phyloP scores from a whole-genome alignment of 2,797 vertebrate genomes.

The Micropoecilia bifurca region DNA sequence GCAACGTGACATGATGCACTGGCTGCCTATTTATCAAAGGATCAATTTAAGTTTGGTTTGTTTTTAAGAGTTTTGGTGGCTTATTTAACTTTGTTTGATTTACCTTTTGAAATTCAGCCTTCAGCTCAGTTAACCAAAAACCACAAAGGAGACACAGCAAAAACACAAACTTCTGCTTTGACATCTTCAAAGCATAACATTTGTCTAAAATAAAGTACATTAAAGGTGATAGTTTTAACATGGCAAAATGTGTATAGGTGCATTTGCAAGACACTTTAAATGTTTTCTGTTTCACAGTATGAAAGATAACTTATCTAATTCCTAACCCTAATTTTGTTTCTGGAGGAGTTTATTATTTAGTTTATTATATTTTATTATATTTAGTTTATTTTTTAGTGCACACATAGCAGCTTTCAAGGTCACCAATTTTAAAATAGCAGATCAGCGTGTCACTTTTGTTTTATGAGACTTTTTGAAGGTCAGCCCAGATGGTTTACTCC shows the following conservation, averaged over 20 bases:
- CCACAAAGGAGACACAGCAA: neutral
- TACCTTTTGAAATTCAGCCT: neutral
- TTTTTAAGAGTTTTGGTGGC: neutral
- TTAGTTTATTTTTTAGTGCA: neutral
- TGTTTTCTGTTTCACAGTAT: neutral
- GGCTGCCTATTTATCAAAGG: neutral
- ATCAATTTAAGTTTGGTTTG: neutral
- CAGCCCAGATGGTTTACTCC: neutral
- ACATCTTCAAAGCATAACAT: neutral
- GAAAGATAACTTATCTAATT: neutral
- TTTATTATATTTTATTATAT: too few species aligned
- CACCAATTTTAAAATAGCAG: neutral
- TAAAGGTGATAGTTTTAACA: neutral
- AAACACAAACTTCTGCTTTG: neutral
- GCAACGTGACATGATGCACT: neutral
- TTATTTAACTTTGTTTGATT: too few species aligned
- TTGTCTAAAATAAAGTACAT: neutral
- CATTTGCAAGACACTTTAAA: neutral
- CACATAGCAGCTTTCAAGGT: conserved; percentile 6
- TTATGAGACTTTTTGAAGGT: neutral
- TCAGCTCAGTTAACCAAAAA: neutral
- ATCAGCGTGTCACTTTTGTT: neutral
- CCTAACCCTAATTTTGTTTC: neutral
- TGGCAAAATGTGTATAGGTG: neutral
- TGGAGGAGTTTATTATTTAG: neutral